Conservation (phyloP, 2,797 vertebrate genomes). For the Coregonus sp. region DNA sequence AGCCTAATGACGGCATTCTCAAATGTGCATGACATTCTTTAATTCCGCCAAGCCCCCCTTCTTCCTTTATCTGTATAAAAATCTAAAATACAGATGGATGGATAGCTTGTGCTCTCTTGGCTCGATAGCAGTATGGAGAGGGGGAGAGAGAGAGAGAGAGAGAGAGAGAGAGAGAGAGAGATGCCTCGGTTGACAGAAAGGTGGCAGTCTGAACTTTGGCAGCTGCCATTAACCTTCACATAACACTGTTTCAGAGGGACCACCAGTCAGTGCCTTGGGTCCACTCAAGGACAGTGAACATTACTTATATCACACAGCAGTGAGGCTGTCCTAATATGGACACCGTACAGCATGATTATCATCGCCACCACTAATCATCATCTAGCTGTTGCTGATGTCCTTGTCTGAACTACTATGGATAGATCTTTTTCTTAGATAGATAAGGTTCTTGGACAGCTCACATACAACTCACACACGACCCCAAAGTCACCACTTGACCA, state of each 20-base stretch:
- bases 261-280: background rate
- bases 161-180: background rate
- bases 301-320: background rate
- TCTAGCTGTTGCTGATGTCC: background rate
- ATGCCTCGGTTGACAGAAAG: background rate
- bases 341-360: background rate
- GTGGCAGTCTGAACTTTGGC: conserved; percentile 1
- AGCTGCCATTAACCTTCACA: background rate
- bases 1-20: conserved; percentile 40
- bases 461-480: background rate
- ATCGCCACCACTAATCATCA: background rate
- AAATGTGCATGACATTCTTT: conserved; percentile 24
- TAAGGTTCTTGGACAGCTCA: background rate
- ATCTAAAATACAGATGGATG: background rate
- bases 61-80: background rate
- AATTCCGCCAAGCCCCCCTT: background rate
- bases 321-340: too few species aligned
- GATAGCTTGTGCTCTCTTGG: conserved; percentile 1
- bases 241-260: background rate
- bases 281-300: background rate
- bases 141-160: background rate
- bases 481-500: too few species aligned
- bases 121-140: background rate
- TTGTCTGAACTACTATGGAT: background rate
- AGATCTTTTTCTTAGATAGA: background rate